Base-by-base conservation (phyloP, 2,113 vertebrate genomes). In the Daboia siamensis region DNA sequence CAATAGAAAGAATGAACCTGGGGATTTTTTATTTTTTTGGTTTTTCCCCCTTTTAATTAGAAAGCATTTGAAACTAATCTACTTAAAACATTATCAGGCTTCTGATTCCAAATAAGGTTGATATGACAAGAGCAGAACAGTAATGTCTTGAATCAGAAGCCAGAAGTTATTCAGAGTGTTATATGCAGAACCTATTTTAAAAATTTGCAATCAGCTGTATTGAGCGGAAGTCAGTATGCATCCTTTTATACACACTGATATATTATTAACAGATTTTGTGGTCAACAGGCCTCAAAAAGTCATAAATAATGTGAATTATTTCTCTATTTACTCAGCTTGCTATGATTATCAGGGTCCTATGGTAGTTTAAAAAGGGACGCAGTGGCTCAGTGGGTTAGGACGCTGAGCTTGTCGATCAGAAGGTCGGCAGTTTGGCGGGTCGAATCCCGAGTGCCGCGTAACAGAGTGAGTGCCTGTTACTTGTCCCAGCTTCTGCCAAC, bases 11-110 rank as follows among this genome's bases (percentile, higher is more conserved):
- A 90, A 48, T 21, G 2, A 69, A 12, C 10, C 90, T 74, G 90
- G 11, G 11, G 1, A 1, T 0, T 5, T 1, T 46, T 4, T 59
- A 55, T 2, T 5, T 46, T 46, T 46, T 46, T 46, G 44, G 0
- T 51, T 51, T 51, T 1, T 51, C 3, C 54, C 52, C 89, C 64
- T 69, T 0, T 0, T 0, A 61, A 7, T 17, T 9, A 17, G 93
- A 55, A 88, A 56, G 51, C 61, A 57, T 90, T 87, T 29, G 57
- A 1, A 15, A 87, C 23, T 5, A 89, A 11, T 17, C 86, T 93
- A 55, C 46, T 61, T 55, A 64, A 91, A 69, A 3, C 23, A 26
- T 94, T 89, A 61, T 0, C 52, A 29, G 3, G 61, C 44, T 91
- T 92, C 86, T 24, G 61, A 91, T 46, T 48, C 20, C 20, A 4